Evolutionary conservation across 2,888 invertebrate species (phyloP), one percentile per base, ranked within the genome.

Genomic region (Polyommatus iphigenia): DNA sequence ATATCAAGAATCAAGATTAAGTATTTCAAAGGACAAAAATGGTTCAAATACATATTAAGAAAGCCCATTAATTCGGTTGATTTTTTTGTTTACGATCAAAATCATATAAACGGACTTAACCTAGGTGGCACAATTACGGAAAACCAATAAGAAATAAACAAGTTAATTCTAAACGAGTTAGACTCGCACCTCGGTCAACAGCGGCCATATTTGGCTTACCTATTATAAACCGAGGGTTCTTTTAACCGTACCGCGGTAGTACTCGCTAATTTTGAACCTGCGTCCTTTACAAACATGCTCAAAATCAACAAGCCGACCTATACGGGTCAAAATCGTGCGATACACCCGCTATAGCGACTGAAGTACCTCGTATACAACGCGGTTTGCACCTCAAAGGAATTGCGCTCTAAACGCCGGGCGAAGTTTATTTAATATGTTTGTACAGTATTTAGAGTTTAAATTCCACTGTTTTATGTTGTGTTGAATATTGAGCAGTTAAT

Each of bases 181-280:
- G 80, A 54, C 41, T 36, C 79, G 79, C 77, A 76, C 78, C 57
- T 32, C 79, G 78, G 77, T 78, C 80, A 81, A 75, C 78, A 78
- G 80, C 79, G 77, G 77, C 82, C 81, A 81, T 87, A 83, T 89
- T 88, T 85, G 81, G 83, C 79, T 80, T 81, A 82, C 81, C 84
- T 85, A 88, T 89, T 89, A 89, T 79, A 84, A 76, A 78, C 79
- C 80, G 76, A 79, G 83, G 82, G 81, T 79, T 83, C 87, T 89
- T 90, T 90, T 88, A 86, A 82, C 82, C 81, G 81, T 78, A 86
- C 92, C 92, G 92, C 92, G 87, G 92, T 93, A 93, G 92, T 85
- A 91, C 86, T 85, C 85, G 92, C 92, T 93, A 93, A 92, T 91
- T 91, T 87, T 78, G 82, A 85, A 84, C 87, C 84, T 80, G 85